These are phyloP conservation scores for Lepidocolaptes lacrymiger DNA, from an alignment of 2,797 vertebrate species.

Conservation along the genomic window DNA sequence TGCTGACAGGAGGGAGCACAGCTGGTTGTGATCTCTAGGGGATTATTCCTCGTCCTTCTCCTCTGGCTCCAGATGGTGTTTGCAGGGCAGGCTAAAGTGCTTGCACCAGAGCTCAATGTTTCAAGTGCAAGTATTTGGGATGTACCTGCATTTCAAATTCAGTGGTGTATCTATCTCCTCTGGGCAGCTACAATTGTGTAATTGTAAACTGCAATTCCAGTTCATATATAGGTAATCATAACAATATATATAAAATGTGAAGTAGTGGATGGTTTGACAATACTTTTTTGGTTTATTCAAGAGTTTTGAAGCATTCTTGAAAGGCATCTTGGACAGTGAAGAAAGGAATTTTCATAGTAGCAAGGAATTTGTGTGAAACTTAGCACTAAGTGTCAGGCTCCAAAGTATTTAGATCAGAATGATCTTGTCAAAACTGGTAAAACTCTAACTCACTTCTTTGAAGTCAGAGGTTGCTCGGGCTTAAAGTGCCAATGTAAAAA, in stretches of 20 bases:
- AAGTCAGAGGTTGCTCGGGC: background rate
- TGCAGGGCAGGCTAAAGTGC: background rate
- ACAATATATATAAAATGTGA: background rate
- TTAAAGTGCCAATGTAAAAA: background rate
- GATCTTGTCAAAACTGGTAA: background rate
- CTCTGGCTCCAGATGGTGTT: background rate
- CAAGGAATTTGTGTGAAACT: background rate
- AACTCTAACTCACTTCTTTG: background rate
- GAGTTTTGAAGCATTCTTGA: background rate
- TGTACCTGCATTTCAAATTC: background rate
- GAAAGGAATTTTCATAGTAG: background rate
- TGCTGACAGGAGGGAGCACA: background rate
- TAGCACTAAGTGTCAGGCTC: background rate
- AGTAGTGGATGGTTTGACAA: background rate
- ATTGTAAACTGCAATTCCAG: background rate
- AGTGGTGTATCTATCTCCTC: background rate
- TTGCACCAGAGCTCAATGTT: background rate
- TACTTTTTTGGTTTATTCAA: background rate
- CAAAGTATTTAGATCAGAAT: background rate
- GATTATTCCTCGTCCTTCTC: background rate
- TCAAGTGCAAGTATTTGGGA: background rate
- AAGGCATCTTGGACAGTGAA: background rate
- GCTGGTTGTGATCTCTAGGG: background rate
- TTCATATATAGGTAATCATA: background rate
- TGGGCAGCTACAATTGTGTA: background rate